Evolutionary conservation across 2,888 invertebrate genomes (phyloP).

Genomic region (Micoletzkya japonica): DNA sequence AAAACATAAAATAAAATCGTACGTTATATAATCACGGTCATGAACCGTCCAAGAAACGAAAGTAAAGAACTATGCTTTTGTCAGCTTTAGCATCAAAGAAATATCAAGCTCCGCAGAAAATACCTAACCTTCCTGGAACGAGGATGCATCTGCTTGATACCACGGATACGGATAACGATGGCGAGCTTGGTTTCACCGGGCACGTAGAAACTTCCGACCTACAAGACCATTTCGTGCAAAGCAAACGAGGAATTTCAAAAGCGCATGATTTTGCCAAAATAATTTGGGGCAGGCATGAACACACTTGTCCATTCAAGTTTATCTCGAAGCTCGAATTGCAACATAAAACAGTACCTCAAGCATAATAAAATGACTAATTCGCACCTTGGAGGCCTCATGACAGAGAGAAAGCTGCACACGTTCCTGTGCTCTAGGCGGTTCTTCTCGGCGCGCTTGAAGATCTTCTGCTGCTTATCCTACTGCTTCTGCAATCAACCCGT

Average conservation of each 20-base stretch:
- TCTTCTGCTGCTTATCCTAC: conserved; percentile 77
- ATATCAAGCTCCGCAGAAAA: background rate
- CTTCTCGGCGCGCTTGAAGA: conserved; percentile 92
- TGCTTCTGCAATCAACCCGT: conserved; percentile 66
- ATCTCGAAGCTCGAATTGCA: no score
- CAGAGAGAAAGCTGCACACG: conserved; percentile 79
- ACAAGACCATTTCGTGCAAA: no score
- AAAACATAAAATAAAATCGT: no score
- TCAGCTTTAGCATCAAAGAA: no score
- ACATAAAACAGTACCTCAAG: no score
- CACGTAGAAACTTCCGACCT: conserved; percentile 90
- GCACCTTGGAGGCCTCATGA: conserved; percentile 74
- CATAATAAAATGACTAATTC: background rate
- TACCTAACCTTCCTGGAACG: conserved; percentile 71
- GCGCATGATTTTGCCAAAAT: no score
- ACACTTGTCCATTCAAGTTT: no score
- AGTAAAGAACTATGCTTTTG: no score
- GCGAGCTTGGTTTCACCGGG: conserved; percentile 93
- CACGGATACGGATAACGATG: conserved; percentile 97
- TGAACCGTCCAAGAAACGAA: no score
- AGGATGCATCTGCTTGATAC: conserved; percentile 74
- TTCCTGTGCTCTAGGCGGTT: conserved; percentile 96
- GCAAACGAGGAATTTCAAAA: no score
- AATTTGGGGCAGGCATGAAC: no score
- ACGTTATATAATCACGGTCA: no score